Evolutionary conservation across 2,888 invertebrate genomes (phyloP).

Genomic region (Heliconius sara): DNA sequence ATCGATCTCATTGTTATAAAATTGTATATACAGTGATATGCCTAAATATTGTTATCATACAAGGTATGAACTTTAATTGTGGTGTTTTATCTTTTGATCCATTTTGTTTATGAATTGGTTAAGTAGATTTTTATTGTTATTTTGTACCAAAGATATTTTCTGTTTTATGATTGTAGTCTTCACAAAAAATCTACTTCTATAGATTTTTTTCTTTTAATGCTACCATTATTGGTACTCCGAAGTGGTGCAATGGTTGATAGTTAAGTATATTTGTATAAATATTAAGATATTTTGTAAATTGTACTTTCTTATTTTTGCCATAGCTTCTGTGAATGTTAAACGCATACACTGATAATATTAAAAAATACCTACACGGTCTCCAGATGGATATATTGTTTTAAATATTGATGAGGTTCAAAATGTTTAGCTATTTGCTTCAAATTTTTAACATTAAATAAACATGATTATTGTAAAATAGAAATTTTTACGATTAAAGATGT

Average conservation of each 20-base stretch:
- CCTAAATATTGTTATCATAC: slow-evolving; percentile 82
- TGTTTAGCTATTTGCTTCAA: slow-evolving; percentile 43
- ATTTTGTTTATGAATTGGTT: slow-evolving; percentile 64
- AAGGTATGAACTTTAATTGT: slow-evolving; percentile 80
- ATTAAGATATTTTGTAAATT: slow-evolving; percentile 59
- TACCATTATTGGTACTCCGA: slow-evolving; percentile 68
- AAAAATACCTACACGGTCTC: slow-evolving; percentile 30
- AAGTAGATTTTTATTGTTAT: slow-evolving; percentile 62
- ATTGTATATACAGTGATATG: slow-evolving; percentile 70
- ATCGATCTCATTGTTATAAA: slow-evolving; percentile 83
- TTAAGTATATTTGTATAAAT: slow-evolving; percentile 66
- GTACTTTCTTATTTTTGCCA: slow-evolving; percentile 60
- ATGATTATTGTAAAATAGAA: slow-evolving; percentile 57
- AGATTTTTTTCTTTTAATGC: slow-evolving; percentile 48
- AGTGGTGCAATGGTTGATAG: slow-evolving; percentile 77
- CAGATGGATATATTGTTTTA: slow-evolving; percentile 36
- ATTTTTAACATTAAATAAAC: slow-evolving; percentile 45
- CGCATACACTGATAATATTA: slow-evolving; percentile 52
- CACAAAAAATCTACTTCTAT: slow-evolving; percentile 43
- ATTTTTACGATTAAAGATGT: slow-evolving; percentile 74
- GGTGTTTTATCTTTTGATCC: slow-evolving; percentile 58
- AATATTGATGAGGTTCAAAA: slow-evolving; percentile 33
- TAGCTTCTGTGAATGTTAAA: slow-evolving; percentile 73
- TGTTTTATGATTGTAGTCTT: slow-evolving; percentile 63
- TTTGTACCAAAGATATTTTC: slow-evolving; percentile 81